Conservation (phyloP, 2,113 vertebrate species). For the Lepus timidus region DNA sequence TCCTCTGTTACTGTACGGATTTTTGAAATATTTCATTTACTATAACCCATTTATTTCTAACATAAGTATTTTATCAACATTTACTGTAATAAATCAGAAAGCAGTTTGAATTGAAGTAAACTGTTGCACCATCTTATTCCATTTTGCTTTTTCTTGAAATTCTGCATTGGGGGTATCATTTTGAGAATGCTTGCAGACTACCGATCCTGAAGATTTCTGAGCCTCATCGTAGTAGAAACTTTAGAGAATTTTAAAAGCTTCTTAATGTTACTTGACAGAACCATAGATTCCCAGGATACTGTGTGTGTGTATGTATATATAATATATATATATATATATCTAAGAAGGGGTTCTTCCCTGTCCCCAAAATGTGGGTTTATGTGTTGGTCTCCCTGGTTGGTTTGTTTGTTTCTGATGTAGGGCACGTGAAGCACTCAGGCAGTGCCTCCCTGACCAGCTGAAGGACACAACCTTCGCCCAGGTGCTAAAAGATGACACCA, state of each 20-base stretch:
- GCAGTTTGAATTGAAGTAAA: slow-evolving; percentile 62
- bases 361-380: slow-evolving; percentile 87
- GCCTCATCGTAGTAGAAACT: not conserved
- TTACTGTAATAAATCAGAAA: slow-evolving; percentile 68
- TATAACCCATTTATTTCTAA: slow-evolving; percentile 45
- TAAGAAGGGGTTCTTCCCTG: slow-evolving; percentile 77
- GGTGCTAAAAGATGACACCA: slow-evolving; percentile 99
- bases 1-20: not conserved
- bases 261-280: slow-evolving; percentile 41
- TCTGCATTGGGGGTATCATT: slow-evolving; percentile 37
- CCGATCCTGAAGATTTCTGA: slow-evolving; percentile 42
- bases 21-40: slow-evolving; percentile 61
- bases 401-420: slow-evolving; percentile 90
- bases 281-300: not conserved
- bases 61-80: not conserved
- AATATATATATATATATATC: not conserved
- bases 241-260: slow-evolving; percentile 59
- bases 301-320: not conserved
- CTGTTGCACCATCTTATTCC: slow-evolving; percentile 46
- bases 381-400: slow-evolving; percentile 88
- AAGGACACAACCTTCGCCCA: slow-evolving; percentile 99
- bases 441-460: slow-evolving; percentile 99
- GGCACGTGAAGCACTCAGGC: slow-evolving; percentile 98
- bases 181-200: slow-evolving; percentile 49
- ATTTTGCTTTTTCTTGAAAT: slow-evolving; percentile 63